Evolutionary conservation across 2,888 invertebrate species (phyloP).

Genomic region (Caenorhabditis zanzibari): DNA sequence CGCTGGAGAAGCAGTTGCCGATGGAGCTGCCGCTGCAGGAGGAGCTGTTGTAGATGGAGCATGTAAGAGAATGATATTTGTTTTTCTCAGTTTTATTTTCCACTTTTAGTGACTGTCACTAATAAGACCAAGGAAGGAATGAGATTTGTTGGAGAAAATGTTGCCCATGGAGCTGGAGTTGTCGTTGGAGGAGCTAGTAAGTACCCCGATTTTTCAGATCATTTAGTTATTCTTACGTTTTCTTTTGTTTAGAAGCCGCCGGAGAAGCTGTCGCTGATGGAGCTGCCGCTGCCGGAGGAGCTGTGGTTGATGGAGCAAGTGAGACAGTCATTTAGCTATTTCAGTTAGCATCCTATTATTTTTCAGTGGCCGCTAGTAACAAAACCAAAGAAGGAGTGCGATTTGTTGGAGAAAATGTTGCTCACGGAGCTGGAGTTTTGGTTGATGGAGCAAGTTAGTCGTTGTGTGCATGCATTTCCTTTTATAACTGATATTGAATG

Average conservation of each 20-base stretch:
- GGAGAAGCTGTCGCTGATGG: constrained; percentile 33
- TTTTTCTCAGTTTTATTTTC: not conserved
- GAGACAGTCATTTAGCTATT: not conserved
- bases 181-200: constrained; percentile 52
- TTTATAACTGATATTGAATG: constrained; percentile 1
- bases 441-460: constrained; percentile 52
- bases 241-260: constrained; percentile 39
- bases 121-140: constrained; percentile 27
- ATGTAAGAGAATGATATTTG: constrained; percentile 7
- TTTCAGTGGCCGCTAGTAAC: constrained; percentile 15
- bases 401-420: constrained; percentile 31
- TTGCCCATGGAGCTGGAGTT: constrained; percentile 46
- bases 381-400: constrained; percentile 37
- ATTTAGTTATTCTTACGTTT: not conserved
- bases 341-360: not conserved
- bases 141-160: constrained; percentile 42
- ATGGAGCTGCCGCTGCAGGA: constrained; percentile 49
- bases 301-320: constrained; percentile 57
- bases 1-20: constrained; percentile 50
- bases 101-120: not conserved
- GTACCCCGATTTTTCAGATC: not conserved
- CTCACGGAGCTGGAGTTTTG: constrained; percentile 46
- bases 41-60: constrained; percentile 56
- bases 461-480: constrained; percentile 2
- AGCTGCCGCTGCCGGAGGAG: constrained; percentile 32